Conservation (phyloP, 2,888 invertebrate genomes). For the Tetranychus truncatus region DNA sequence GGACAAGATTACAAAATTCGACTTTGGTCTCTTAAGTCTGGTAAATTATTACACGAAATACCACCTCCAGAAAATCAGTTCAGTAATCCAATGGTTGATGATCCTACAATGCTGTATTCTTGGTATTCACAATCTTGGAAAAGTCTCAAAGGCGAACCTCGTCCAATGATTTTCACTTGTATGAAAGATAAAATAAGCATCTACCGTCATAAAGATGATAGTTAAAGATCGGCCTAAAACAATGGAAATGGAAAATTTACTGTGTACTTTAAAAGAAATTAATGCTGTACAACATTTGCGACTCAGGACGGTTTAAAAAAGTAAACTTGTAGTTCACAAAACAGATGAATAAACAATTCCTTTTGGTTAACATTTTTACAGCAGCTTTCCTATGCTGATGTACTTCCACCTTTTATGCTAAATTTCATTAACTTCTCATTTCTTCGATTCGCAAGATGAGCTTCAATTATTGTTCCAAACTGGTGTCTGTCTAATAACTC, state of each 20-base stretch:
- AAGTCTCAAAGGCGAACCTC: not conserved
- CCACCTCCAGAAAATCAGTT: not conserved
- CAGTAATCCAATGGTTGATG: not conserved
- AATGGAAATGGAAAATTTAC: too few relatives aligned
- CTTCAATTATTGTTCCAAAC: slow-evolving; percentile 52
- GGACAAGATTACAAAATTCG: slow-evolving; percentile 23
- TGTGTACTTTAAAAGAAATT: too few relatives aligned
- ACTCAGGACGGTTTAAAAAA: too few relatives aligned
- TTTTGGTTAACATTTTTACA: too few relatives aligned
- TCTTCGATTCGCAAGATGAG: slow-evolving; percentile 51
- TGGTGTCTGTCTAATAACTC: slow-evolving; percentile 49
- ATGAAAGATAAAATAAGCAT: not conserved
- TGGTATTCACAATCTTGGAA: slow-evolving; percentile 12
- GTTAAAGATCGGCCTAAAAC: too few relatives aligned
- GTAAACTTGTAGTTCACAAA: too few relatives aligned
- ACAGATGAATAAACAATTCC: too few relatives aligned
- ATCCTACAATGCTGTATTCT: not conserved
- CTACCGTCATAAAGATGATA: not conserved
- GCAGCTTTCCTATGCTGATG: too few relatives aligned
- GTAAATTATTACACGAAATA: slow-evolving; percentile 15
- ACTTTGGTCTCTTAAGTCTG: slow-evolving; percentile 22
- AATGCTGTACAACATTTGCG: too few relatives aligned
- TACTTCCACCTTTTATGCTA: not conserved
- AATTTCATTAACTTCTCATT: not conserved
- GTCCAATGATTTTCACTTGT: slow-evolving; percentile 1